Conservation (phyloP, 1,140 invertebrate genomes). For the Melanaphis sacchari region DNA sequence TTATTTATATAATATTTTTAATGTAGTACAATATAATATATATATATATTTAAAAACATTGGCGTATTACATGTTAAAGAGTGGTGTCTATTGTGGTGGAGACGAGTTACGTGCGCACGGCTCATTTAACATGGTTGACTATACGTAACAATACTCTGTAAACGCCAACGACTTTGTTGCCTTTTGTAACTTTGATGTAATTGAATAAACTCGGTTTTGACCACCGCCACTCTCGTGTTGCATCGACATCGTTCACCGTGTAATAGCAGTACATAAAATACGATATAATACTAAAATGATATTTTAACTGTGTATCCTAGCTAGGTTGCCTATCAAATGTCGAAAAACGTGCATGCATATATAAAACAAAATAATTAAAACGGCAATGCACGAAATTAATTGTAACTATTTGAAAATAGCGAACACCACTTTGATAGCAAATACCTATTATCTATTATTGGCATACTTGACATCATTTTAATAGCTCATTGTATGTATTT, state of each 20-base stretch:
- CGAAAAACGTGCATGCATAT: background rate
- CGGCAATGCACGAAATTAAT: background rate
- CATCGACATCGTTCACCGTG: background rate
- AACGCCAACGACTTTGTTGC: background rate
- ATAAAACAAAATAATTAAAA: background rate
- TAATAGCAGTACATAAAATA: background rate
- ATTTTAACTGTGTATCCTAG: background rate
- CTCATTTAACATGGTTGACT: background rate
- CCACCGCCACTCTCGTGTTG: background rate
- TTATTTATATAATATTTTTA: background rate
- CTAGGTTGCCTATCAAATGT: background rate
- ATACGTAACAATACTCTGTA: background rate
- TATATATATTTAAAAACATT: no score
- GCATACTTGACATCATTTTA: background rate
- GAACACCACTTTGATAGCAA: background rate
- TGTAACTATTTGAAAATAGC: background rate
- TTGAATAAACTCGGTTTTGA: background rate
- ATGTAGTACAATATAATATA: background rate
- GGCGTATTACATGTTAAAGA: background rate
- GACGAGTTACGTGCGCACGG: background rate
- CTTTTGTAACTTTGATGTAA: background rate
- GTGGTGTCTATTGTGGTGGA: background rate
- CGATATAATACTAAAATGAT: background rate
- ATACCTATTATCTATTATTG: background rate
- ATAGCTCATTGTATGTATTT: background rate